phyloP scores from a whole-genome alignment of 1,140 invertebrate species.

The Lepidurus apus region DNA sequence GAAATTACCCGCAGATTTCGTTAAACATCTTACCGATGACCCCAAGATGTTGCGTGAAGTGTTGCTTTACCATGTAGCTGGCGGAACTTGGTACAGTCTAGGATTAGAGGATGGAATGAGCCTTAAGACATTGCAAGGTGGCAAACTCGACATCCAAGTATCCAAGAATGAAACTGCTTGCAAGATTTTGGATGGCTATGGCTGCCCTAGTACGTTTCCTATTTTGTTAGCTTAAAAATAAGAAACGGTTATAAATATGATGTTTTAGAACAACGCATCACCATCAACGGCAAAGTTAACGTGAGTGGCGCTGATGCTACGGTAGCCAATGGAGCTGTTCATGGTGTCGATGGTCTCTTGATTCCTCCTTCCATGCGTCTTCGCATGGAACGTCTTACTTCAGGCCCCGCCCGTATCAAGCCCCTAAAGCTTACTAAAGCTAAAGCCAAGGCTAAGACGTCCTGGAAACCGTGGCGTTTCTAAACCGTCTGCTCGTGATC shows the following conservation, averaged over 20 bases:
- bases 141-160: slow-evolving; percentile 10
- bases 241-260: background rate
- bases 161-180: background rate
- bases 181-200: background rate
- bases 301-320: slow-evolving; percentile 30
- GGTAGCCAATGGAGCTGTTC: slow-evolving; percentile 35
- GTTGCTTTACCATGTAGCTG: slow-evolving; percentile 33
- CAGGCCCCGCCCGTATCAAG: background rate
- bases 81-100: slow-evolving; percentile 30
- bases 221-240: background rate
- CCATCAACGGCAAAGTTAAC: slow-evolving; percentile 28
- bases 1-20: slow-evolving; percentile 32
- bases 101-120: slow-evolving; percentile 33
- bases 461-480: background rate
- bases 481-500: background rate
- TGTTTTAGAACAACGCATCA: slow-evolving; percentile 17
- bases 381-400: background rate
- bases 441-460: slow-evolving; percentile 1
- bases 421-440: background rate
- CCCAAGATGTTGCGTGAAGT: slow-evolving; percentile 32
- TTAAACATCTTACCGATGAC: slow-evolving; percentile 35
- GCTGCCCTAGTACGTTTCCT: background rate
- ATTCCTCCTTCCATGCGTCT: slow-evolving; percentile 32
- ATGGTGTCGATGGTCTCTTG: slow-evolving; percentile 33
- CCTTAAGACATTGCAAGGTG: slow-evolving; percentile 28